A percentile compares a stretch with the other conserved stretches of the same genome.
phyloP scores from a whole-genome alignment of 2,797 vertebrate species.

The Benthosema pterotum region DNA sequence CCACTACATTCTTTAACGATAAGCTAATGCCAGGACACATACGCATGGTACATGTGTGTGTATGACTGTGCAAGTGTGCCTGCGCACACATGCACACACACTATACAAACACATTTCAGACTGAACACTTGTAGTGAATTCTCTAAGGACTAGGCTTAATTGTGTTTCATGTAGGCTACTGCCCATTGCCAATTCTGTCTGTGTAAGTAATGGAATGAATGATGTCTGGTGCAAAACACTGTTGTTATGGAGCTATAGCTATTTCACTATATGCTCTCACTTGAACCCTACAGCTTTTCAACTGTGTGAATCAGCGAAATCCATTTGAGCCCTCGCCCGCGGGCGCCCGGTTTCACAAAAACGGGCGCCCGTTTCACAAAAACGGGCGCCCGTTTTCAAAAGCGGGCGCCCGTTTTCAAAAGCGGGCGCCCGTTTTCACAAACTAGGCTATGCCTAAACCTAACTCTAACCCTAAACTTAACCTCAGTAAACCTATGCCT shows the following conservation, averaged over 20 bases:
- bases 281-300: not conserved
- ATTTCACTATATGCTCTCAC: not conserved
- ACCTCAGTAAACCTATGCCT: too few species aligned
- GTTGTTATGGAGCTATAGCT: not conserved
- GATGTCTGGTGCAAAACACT: not conserved
- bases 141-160: not conserved
- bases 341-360: too few species aligned
- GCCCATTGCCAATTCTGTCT: not conserved
- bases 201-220: conserved; percentile 26
- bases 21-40: not conserved
- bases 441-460: too few species aligned
- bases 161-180: conserved; percentile 5
- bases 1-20: conserved; percentile 73
- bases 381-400: too few species aligned
- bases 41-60: not conserved
- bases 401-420: too few species aligned
- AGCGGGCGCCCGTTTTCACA: too few species aligned
- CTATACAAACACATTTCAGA: not conserved
- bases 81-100: conserved; percentile 22
- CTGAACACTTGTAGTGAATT: not conserved
- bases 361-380: too few species aligned
- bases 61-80: too few species aligned
- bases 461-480: too few species aligned
- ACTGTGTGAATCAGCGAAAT: too few species aligned
- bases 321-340: too few species aligned